Evolutionary conservation across 2,797 vertebrate species (phyloP), one percentile per base, ranked within the genome.

Genomic region (Tapera naevia): DNA sequence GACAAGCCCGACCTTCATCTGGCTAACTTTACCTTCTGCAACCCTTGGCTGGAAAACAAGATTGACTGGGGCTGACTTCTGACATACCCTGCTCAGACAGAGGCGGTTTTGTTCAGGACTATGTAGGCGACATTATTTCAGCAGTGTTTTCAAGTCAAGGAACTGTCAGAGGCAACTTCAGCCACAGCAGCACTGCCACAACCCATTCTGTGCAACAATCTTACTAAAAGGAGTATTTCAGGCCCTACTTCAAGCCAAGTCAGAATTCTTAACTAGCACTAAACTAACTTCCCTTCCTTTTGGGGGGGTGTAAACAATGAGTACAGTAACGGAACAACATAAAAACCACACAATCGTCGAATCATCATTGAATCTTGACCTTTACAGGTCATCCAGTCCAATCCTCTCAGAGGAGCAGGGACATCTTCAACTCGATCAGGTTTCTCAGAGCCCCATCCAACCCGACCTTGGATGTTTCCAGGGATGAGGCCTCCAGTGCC

Each of bases 51-150:
- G 37, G 27, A 64, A 89, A 73, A 75, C 53, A 71, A 61, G 12
- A 58, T 12, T 30, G 73, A 13, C 56, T 46, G 56, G 41, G 54
- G 53, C 66, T 82, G 76, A 83, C 69, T 89, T 84, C 32, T 76
- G 88, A 80, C 93, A 73, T 6, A 27, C 56, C 83, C 5, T 25
- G 33, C 85, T 91, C 11, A 0, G 19, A 61, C 43, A 89, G 78
- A 91, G 75, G 54, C 51, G 79, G 66, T 93, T 94, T 88, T 95
- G 83, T 80, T 70, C 87, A 32, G 60, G 33, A 46, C 28, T 35
- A 15, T 0, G 1, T 1, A 74, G 61, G 33, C 71, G 64, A 62
- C 37, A 64, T 0, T 25, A 81, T 43, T 94, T 80, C 73, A 87
- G 60, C 88, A 53, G 33, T 10, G 33, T 60, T 86, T 80, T 60